Evolutionary conservation across 2,888 invertebrate genomes (phyloP), one percentile per base, ranked within the genome.

Genomic region (Oscheius sp.): DNA sequence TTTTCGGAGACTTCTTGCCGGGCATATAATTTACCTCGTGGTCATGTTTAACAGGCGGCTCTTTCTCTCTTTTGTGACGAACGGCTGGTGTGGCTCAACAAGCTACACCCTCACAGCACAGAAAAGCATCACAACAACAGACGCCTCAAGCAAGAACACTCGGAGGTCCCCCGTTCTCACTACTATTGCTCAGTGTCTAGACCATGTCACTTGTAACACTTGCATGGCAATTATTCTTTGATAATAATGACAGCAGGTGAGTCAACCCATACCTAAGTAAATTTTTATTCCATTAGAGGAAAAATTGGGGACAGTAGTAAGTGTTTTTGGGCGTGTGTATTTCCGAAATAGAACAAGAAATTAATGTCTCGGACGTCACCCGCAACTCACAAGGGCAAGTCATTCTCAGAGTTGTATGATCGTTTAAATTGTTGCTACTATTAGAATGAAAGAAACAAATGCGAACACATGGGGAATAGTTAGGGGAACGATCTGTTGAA

Each of bases 61-160:
- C 18, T 45, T 21, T 41, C 23, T 35, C 61, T 61, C 35, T 35
- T 61, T 61, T 61, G 61, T 61, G 61, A 61, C 18, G 25, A 41
- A 61, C 43, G 61, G 61, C 61, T 61, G 18, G 41, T 13, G n/a
- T n/a, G 29, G 58, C 13, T 58, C 43, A 63, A 41, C 63, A 43
- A 52, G 49, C 66, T 52, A 46, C 66, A 29, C 66, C 66, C 66
- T 66, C 66, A 29, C 66, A 52, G 35, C 27, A 66, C 52, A 66
- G 35, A 35, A 35, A 49, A 66, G 27, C 27, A 66, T 52, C 66
- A 66, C 66, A 66, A 66, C 66, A 66, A 66, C 66, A 66, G 66
- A 52, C 66, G 66, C 66, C 49, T 45, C 63, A 43, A 63, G 63
- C 46, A 43, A n/a, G 45, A 43, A 63, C n/a, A 35, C 35, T 63